Conservation (phyloP, 2,888 invertebrate genomes). For the Zaprionus obscuricornis region DNA sequence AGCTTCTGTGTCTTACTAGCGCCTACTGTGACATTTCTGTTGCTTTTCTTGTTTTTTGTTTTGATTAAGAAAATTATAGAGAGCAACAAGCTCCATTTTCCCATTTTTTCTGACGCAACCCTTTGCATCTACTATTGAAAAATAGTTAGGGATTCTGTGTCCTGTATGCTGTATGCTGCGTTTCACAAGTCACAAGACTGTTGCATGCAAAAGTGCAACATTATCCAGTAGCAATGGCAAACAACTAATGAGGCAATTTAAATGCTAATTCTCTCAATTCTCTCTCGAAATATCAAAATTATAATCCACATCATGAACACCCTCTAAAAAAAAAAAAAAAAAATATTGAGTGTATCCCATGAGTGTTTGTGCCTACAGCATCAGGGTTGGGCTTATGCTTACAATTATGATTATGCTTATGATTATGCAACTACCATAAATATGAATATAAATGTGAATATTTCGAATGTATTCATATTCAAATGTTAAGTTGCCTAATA, state of each 20-base stretch:
- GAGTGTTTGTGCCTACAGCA: slow-evolving; percentile 38
- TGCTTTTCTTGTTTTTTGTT: too few relatives aligned
- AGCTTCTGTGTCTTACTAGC: neutral
- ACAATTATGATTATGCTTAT: slow-evolving; percentile 34
- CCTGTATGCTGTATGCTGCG: neutral
- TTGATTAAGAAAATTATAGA: slow-evolving; percentile 67
- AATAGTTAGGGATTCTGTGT: too few relatives aligned
- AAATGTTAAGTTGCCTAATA: slow-evolving; percentile 46
- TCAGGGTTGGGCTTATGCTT: slow-evolving; percentile 48
- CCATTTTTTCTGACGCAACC: too few relatives aligned
- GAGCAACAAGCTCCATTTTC: slow-evolving; percentile 16
- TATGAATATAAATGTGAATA: slow-evolving; percentile 41
- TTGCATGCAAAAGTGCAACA: slow-evolving; percentile 39
- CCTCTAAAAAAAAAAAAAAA: too few relatives aligned
- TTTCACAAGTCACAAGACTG: slow-evolving; percentile 11
- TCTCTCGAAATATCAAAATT: slow-evolving; percentile 72
- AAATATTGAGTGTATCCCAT: slow-evolving; percentile 40
- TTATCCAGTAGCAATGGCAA: neutral
- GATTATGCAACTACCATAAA: slow-evolving; percentile 28
- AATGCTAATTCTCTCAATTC: slow-evolving; percentile 66
- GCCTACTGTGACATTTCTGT: slow-evolving; percentile 54
- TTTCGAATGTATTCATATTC: slow-evolving; percentile 18
- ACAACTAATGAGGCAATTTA: slow-evolving; percentile 72
- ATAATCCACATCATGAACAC: slow-evolving; percentile 56
- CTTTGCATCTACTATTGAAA: slow-evolving; percentile 16